Conservation (phyloP, 2,797 vertebrate species). For the Peromyscus aztecus region DNA sequence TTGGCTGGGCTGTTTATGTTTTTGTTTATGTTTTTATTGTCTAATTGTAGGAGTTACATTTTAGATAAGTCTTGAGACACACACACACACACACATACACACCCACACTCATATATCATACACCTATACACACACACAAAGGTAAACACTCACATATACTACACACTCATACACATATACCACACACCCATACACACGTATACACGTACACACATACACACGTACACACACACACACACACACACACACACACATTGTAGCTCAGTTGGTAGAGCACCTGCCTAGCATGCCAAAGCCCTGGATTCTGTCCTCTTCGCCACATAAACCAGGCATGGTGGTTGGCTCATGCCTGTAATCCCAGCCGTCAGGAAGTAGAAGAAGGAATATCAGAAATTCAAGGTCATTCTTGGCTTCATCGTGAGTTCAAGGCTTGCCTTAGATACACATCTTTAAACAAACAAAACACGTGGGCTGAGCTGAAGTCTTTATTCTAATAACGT, state of each 20-base stretch:
- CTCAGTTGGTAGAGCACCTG: not conserved
- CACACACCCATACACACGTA: not conserved
- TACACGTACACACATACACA: not conserved
- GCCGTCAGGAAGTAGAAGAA: not conserved
- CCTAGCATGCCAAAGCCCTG: not conserved
- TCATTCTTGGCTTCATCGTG: not conserved
- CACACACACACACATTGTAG: not conserved
- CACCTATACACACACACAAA: not conserved
- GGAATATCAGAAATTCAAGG: not conserved
- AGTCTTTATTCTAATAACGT: not conserved
- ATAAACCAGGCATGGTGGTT: not conserved
- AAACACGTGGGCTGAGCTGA: not conserved
- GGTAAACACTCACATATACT: too few relatives aligned
- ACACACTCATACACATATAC: too few relatives aligned
- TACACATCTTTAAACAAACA: not conserved
- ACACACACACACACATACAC: not conserved
- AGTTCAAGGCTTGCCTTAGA: not conserved
- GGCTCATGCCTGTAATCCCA: not conserved
- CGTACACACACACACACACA: too few relatives aligned
- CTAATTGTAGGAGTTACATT: slow-evolving; percentile 1
- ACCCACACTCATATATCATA: not conserved
- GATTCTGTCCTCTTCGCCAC: not conserved
- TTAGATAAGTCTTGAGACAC: not conserved
- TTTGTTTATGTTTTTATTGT: slow-evolving; percentile 8
- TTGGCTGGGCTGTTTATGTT: not conserved